Conservation (phyloP, 2,888 invertebrate species). For the Argyra leucocephala region DNA sequence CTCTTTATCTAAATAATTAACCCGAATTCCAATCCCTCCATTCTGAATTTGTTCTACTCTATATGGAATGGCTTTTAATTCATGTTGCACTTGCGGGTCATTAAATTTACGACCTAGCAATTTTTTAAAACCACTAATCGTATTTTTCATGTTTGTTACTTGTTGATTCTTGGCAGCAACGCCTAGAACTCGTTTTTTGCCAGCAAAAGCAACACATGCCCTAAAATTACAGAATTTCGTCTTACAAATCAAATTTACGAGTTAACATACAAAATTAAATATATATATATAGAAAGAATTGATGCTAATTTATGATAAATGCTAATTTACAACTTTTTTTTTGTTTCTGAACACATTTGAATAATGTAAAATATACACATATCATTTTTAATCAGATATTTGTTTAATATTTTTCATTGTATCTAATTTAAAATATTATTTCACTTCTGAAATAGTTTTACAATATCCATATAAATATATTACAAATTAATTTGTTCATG, state of each 20-base stretch:
- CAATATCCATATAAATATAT: too few relatives aligned
- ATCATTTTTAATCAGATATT: too few relatives aligned
- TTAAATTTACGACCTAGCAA: slow-evolving; percentile 81
- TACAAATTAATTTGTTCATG: too few relatives aligned
- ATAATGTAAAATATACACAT: too few relatives aligned
- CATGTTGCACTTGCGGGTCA: slow-evolving; percentile 80
- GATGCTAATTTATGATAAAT: too few relatives aligned
- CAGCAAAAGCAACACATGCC: slow-evolving; percentile 90
- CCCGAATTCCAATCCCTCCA: slow-evolving; percentile 79
- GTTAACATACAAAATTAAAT: too few relatives aligned
- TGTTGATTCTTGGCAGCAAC: slow-evolving; percentile 94
- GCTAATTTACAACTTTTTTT: too few relatives aligned
- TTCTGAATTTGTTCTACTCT: slow-evolving; percentile 64
- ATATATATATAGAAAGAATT: too few relatives aligned
- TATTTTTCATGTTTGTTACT: slow-evolving; percentile 95
- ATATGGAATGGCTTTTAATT: slow-evolving; percentile 70
- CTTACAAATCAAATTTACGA: neutral
- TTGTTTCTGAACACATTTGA: too few relatives aligned
- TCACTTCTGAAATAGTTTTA: too few relatives aligned
- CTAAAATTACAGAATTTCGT: slow-evolving; percentile 54
- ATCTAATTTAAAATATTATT: too few relatives aligned
- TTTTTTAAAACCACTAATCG: slow-evolving; percentile 86
- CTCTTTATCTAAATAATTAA: slow-evolving; percentile 78
- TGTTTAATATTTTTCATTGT: too few relatives aligned
- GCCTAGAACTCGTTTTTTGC: slow-evolving; percentile 85